Evolutionary conservation across 2,888 invertebrate genomes (phyloP).

Genomic region (Meteorus cinctellus): DNA sequence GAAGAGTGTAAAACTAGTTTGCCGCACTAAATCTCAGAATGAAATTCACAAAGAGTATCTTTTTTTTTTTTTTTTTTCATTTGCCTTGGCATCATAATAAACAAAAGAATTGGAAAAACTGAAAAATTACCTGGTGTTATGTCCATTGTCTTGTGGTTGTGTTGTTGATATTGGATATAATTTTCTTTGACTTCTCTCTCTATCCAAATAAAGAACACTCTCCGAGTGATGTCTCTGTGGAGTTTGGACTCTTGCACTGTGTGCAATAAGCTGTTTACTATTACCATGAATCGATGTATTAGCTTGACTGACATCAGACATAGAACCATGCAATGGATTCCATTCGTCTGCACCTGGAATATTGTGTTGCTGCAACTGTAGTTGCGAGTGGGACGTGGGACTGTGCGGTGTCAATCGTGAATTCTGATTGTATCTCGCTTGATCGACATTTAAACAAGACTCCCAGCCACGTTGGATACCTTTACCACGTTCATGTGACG

Average conservation of each 20-base stretch:
- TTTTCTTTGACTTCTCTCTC: slow-evolving; percentile 76
- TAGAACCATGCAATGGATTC: slow-evolving; percentile 64
- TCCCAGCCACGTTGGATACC: slow-evolving; percentile 55
- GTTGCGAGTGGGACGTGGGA: slow-evolving; percentile 52
- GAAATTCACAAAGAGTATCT: no score
- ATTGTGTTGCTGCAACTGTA: slow-evolving; percentile 32
- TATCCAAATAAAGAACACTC: slow-evolving; percentile 82
- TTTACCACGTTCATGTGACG: slow-evolving; percentile 50
- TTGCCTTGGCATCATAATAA: no score
- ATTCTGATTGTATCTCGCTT: slow-evolving; percentile 51
- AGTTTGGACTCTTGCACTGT: slow-evolving; percentile 84
- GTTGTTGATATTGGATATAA: slow-evolving; percentile 83
- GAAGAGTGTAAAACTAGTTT: no score
- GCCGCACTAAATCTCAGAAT: no score
- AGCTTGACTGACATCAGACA: slow-evolving; percentile 66
- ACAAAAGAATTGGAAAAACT: not conserved
- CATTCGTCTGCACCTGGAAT: slow-evolving; percentile 59
- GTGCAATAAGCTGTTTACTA: slow-evolving; percentile 80
- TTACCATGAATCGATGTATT: slow-evolving; percentile 61
- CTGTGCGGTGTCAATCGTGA: slow-evolving; percentile 58
- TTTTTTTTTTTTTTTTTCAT: no score
- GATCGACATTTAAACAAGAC: slow-evolving; percentile 53
- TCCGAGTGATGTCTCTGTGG: slow-evolving; percentile 87
- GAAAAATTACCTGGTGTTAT: slow-evolving; percentile 55
- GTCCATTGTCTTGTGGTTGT: slow-evolving; percentile 71